Conservation (phyloP, 2,888 invertebrate genomes). For the Adelphocoris suturalis region DNA sequence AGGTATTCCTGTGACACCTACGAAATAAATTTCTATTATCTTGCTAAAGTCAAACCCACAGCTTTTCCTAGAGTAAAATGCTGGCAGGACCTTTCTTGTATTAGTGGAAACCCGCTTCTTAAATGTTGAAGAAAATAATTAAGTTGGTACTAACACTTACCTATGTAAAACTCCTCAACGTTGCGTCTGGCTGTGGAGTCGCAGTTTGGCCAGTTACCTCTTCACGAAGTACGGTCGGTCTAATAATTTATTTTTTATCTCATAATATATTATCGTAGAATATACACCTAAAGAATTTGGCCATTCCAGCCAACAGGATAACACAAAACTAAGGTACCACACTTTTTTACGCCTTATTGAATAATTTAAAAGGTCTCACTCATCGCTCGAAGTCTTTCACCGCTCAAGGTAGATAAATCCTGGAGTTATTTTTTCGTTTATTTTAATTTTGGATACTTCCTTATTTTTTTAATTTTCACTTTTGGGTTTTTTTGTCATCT, state of each 20-base stretch:
- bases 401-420: conserved; percentile 65
- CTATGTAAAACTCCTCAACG: neutral
- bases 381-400: conserved; percentile 65
- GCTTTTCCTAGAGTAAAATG: too few relatives aligned
- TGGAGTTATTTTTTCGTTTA: conserved; percentile 42
- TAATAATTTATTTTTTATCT: conserved; percentile 1
- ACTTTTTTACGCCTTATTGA: conserved; percentile 1
- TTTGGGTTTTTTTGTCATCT: conserved; percentile 49
- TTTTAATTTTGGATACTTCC: conserved; percentile 37
- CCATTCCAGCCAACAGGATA: conserved; percentile 48
- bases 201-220: conserved; percentile 36
- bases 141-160: conserved; percentile 20
- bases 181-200: conserved; percentile 23
- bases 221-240: conserved; percentile 61
- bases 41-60: too few relatives aligned
- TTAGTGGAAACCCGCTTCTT: conserved; percentile 2
- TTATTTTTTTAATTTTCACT: conserved; percentile 46
- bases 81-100: conserved; percentile 40
- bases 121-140: neutral
- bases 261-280: conserved; percentile 28
- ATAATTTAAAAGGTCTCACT: conserved; percentile 53
- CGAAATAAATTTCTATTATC: too few relatives aligned
- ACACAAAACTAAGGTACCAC: conserved; percentile 56
- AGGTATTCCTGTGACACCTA: too few relatives aligned
- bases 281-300: conserved; percentile 9